These are phyloP conservation scores for Anguilla megastoma DNA, from an alignment of 2,797 vertebrate species.

Conservation along the genomic window DNA sequence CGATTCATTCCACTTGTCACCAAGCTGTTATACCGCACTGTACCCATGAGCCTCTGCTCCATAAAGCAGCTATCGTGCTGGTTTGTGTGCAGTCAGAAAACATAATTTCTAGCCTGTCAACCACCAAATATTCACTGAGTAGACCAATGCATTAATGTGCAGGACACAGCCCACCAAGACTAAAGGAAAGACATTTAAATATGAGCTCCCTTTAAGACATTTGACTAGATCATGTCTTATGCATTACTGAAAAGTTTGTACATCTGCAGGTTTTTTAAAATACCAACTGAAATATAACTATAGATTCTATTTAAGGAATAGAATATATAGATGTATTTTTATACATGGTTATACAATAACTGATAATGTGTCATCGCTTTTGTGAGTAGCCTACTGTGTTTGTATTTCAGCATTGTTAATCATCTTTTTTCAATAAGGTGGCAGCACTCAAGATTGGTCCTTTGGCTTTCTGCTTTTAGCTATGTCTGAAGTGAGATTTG, in stretches of 20 bases:
- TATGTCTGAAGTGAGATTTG: background rate
- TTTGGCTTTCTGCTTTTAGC: background rate
- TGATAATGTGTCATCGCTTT: too few species aligned
- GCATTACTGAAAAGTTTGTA: background rate
- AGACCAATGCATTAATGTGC: background rate
- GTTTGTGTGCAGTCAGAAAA: background rate
- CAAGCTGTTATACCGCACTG: background rate
- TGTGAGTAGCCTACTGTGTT: background rate
- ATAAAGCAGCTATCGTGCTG: background rate
- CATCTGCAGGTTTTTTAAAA: background rate
- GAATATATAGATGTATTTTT: too few species aligned
- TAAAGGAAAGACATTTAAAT: background rate
- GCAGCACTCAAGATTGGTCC: too few species aligned
- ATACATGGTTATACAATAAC: too few species aligned
- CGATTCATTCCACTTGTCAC: slow-evolving; percentile 20
- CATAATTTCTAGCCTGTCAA: background rate
- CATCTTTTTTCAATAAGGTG: background rate
- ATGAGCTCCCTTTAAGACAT: background rate
- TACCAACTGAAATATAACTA: too few species aligned
- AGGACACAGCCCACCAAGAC: background rate
- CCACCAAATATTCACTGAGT: background rate
- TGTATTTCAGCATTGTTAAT: background rate
- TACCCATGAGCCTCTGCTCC: background rate
- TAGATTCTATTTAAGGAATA: too few species aligned
- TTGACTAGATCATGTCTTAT: background rate